phyloP scores from a whole-genome alignment of 2,113 vertebrate genomes.

The Mus pahari region DNA sequence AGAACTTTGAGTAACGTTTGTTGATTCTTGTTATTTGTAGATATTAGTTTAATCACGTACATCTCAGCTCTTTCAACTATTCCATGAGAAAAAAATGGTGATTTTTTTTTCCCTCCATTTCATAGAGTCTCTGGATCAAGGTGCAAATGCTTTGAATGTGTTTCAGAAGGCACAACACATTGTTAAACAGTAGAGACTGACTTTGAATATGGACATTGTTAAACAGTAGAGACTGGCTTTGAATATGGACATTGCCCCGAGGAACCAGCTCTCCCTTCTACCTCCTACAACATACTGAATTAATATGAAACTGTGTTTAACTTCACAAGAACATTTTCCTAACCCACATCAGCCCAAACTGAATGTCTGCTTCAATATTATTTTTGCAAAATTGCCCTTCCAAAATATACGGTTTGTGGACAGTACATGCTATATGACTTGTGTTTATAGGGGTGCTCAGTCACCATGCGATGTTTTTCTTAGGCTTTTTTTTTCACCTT shows the following conservation, averaged over 20 bases:
- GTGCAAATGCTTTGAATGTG: neutral
- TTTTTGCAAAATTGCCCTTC: slow-evolving; percentile 48
- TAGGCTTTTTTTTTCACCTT: slow-evolving; percentile 43
- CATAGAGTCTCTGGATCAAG: neutral
- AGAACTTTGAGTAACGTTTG: neutral
- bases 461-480: slow-evolving; percentile 67
- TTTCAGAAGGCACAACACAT: neutral
- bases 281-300: slow-evolving; percentile 22
- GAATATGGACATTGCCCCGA: neutral
- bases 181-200: neutral
- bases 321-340: slow-evolving; percentile 54
- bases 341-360: slow-evolving; percentile 51
- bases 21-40: neutral
- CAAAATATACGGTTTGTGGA: slow-evolving; percentile 57
- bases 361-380: slow-evolving; percentile 62
- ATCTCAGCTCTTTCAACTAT: neutral
- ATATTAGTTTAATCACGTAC: neutral
- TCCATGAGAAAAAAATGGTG: neutral
- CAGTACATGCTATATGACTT: neutral
- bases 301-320: slow-evolving; percentile 62
- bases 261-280: neutral
- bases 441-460: slow-evolving; percentile 58
- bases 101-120: neutral
- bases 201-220: neutral
- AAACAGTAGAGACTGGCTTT: neutral